Evolutionary conservation across 2,113 vertebrate species (phyloP).

Genomic region (Donacobius atricapilla): DNA sequence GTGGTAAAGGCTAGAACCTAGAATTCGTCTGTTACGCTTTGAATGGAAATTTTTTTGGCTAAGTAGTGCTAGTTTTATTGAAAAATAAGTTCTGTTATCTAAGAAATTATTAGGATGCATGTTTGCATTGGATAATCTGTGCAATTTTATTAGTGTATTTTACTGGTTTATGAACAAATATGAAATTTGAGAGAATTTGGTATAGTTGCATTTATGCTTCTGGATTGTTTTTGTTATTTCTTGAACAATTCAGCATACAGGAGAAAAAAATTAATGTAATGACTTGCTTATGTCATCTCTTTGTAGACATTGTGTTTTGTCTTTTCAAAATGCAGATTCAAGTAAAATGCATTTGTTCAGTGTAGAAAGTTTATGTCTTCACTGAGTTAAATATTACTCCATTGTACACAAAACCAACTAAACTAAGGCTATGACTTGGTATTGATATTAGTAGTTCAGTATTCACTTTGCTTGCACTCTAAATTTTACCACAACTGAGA

Average conservation of each 20-base stretch:
- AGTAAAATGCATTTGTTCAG: not conserved
- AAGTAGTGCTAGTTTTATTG: not conserved
- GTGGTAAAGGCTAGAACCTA: not conserved
- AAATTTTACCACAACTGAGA: not conserved
- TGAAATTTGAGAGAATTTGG: not conserved
- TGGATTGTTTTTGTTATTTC: not conserved
- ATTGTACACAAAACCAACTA: not conserved
- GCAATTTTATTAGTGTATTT: not conserved
- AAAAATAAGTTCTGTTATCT: not conserved
- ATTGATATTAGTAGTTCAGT: not conserved
- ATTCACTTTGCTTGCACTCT: not conserved
- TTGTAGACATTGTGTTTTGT: not conserved
- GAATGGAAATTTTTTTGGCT: not conserved
- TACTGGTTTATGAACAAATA: not conserved
- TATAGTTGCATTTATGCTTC: not conserved
- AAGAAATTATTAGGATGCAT: not conserved
- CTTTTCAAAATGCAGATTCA: not conserved
- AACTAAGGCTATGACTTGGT: not conserved
- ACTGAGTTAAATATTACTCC: not conserved
- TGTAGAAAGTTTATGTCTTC: not conserved
- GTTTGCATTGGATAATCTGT: not conserved
- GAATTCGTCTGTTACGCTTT: not conserved
- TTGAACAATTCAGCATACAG: not conserved
- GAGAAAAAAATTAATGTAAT: not conserved
- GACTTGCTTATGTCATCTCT: not conserved